These are phyloP conservation scores for Malaclemys terrapin DNA, from an alignment of 2,113 vertebrate genomes.

Conservation along the genomic window DNA sequence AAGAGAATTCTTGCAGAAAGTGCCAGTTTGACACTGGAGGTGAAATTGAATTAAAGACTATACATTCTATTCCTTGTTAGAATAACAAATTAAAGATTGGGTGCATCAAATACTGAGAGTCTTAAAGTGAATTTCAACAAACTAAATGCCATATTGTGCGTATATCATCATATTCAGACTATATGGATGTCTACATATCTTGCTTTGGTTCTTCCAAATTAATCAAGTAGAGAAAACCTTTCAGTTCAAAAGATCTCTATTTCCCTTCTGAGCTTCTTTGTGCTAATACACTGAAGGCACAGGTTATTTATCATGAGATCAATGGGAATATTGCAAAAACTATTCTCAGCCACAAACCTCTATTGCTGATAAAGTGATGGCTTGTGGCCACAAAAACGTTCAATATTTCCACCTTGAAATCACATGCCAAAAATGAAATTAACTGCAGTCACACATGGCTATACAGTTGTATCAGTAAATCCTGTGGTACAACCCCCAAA, in stretches of 20 bases:
- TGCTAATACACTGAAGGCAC: conserved; percentile 15
- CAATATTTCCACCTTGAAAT: neutral
- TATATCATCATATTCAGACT: neutral
- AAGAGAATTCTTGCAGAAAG: conserved; percentile 35
- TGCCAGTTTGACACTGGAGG: conserved; percentile 34
- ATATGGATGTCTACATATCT: conserved; percentile 8
- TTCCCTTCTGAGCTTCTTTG: neutral
- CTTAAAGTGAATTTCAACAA: neutral
- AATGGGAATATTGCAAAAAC: fast-evolving
- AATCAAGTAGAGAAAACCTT: conserved; percentile 50
- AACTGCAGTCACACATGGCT: neutral
- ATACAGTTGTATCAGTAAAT: fast-evolving
- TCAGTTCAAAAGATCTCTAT: conserved; percentile 33
- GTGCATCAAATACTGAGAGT: conserved; percentile 33
- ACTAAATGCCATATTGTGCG: conserved; percentile 35
- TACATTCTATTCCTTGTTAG: neutral
- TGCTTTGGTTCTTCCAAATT: conserved; percentile 58
- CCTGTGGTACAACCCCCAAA: neutral
- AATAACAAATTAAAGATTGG: conserved; percentile 29
- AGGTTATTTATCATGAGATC: neutral
- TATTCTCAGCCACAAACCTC: neutral
- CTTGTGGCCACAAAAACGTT: neutral
- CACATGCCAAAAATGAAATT: neutral
- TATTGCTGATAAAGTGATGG: fast-evolving
- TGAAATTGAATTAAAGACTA: neutral